phyloP scores from a whole-genome alignment of 2,888 invertebrate genomes.

The Camponotus fellah region DNA sequence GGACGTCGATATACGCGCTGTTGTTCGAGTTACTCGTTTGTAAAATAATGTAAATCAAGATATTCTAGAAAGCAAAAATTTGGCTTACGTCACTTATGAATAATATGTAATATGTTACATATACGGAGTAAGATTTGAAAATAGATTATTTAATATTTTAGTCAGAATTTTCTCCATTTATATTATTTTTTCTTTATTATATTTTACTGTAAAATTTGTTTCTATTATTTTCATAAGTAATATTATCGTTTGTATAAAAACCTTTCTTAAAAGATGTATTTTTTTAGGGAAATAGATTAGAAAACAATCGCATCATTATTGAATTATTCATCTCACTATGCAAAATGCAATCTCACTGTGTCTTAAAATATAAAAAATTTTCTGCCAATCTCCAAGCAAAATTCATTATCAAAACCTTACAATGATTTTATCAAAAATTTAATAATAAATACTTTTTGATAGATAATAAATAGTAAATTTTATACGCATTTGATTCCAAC shows the following conservation, averaged over 20 bases:
- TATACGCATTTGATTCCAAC: background rate
- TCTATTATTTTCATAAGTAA: background rate
- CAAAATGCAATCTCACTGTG: background rate
- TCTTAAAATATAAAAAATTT: background rate
- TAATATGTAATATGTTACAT: background rate
- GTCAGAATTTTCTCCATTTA: background rate
- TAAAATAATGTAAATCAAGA: constrained; percentile 28
- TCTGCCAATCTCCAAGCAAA: background rate
- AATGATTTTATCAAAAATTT: background rate
- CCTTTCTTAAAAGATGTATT: background rate
- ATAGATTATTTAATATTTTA: background rate
- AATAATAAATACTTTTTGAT: background rate
- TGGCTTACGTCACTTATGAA: background rate
- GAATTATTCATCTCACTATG: background rate
- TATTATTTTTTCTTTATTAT: background rate
- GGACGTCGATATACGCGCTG: background rate
- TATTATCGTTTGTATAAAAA: background rate
- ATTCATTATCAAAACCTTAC: background rate
- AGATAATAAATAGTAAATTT: background rate
- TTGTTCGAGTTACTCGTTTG: background rate
- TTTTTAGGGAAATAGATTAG: background rate
- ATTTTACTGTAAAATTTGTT: background rate
- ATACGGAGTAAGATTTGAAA: constrained; percentile 12
- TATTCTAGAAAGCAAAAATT: constrained; percentile 17
- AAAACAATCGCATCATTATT: background rate